These are phyloP conservation scores for Cebus imitator DNA, from an alignment of 2,113 vertebrate genomes.

Conservation along the genomic window DNA sequence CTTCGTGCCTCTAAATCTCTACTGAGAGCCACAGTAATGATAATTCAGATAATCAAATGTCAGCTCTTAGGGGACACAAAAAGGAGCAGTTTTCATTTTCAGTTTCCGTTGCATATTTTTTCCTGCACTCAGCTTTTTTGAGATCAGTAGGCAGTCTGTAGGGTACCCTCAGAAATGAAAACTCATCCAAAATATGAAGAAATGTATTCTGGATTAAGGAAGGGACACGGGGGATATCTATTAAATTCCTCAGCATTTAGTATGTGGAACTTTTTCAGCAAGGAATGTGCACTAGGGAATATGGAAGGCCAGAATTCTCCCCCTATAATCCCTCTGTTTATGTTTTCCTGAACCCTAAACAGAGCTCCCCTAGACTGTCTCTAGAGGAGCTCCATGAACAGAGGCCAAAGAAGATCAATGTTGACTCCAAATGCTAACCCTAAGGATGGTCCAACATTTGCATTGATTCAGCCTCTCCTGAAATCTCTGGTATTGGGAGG, in stretches of 20 bases:
- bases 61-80: not conserved
- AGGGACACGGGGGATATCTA: constrained; percentile 26
- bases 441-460: not conserved
- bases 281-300: constrained; percentile 10
- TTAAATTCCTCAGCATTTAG: constrained; percentile 25
- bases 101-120: constrained; percentile 45
- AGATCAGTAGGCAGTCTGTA: not conserved
- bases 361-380: constrained; percentile 25
- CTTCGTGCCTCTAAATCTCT: not conserved
- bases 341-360: not conserved
- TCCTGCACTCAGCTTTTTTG: constrained; percentile 2
- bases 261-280: constrained; percentile 40
- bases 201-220: constrained; percentile 24
- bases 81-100: constrained; percentile 46
- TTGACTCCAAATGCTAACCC: constrained; percentile 29
- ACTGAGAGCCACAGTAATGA: not conserved
- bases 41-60: constrained; percentile 56
- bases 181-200: constrained; percentile 8
- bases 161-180: constrained; percentile 44
- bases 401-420: not conserved
- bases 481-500: constrained; percentile 50
- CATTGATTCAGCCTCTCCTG: constrained; percentile 13
- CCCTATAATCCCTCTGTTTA: not conserved
- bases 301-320: constrained; percentile 27
- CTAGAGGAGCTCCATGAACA: not conserved